Evolutionary conservation across 2,113 vertebrate genomes (phyloP), one percentile per base, ranked within the genome.

Genomic region (Charina bottae): DNA sequence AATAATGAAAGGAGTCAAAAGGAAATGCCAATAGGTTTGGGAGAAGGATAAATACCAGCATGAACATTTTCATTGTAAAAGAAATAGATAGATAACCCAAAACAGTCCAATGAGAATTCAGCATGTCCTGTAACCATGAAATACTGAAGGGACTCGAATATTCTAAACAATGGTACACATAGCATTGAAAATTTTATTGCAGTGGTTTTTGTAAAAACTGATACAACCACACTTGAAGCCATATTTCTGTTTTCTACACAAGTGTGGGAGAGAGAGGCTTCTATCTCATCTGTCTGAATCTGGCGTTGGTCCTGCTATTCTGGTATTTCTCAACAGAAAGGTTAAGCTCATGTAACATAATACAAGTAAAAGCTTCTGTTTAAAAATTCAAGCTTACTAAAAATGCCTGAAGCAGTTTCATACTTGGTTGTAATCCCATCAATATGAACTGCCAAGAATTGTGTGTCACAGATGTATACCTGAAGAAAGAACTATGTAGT

Each of bases 341-440:
- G 86, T 92, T 55, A 55, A 92, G 78, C 60, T n/a, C 21, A 46
- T 28, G 23, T 72, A 42, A 90, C 54, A 83, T 90, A 87, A 78
- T 12, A 90, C 33, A 86, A 93, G 59, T 56, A 87, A 93, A 94
- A 83, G 17, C 46, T 84, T 23, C 37, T 58, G 37, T 93, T 88
- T 49, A 89, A 78, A 37, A 87, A 55, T 4, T 72, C n/a, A 56
- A 90, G 42, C 56, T 93, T 90, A 42, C n/a, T 85, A 56, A 91
- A 78, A 59, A 55, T 7, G 83, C 53, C 26, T 89, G n/a, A 17
- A 85, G 54, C 37, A 56, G 49, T 24, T 21, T 85, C 60, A 88
- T 37, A 92, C 17, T 92, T 59, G 72, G n/a, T 83, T 55, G 23
- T 0, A 56, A 92, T 83, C 68, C 93, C 85, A 78, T 6, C 8